These are phyloP conservation scores for Abrostola triplasia DNA, from an alignment of 2,888 invertebrate species.

Conservation along the genomic window DNA sequence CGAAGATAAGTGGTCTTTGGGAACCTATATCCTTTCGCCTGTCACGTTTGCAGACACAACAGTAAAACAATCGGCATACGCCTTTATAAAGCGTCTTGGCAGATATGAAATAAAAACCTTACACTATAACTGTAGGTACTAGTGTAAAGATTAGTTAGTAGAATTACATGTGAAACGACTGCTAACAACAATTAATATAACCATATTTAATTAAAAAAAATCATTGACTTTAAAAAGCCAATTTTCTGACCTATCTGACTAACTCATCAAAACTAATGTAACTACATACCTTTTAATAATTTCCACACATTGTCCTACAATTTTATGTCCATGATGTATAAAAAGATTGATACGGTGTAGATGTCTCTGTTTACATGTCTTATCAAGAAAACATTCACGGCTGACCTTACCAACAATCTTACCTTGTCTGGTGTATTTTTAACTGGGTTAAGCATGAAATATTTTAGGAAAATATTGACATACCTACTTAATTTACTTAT, in stretches of 20 bases:
- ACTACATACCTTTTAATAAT: neutral
- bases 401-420: conserved; percentile 60
- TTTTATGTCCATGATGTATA: conserved; percentile 45
- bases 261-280: conserved; percentile 10
- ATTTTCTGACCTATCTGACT: conserved; percentile 23
- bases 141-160: too few relatives aligned
- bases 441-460: conserved; percentile 50
- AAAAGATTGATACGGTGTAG: conserved; percentile 59
- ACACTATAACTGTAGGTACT: too few relatives aligned
- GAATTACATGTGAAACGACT: neutral
- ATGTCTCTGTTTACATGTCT: conserved; percentile 53
- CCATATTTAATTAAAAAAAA: neutral
- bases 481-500: conserved; percentile 21
- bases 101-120: too few relatives aligned
- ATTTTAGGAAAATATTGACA: conserved; percentile 34
- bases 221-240: neutral
- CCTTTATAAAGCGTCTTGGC: too few relatives aligned
- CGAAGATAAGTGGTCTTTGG: too few relatives aligned
- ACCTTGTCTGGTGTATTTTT: conserved; percentile 49
- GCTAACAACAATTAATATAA: neutral
- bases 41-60: too few relatives aligned
- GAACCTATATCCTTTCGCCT: too few relatives aligned
- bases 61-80: too few relatives aligned
- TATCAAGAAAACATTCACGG: conserved; percentile 58
- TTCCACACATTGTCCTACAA: conserved; percentile 29